Conservation (phyloP, 2,113 vertebrate genomes). For the Prinia subflava region DNA sequence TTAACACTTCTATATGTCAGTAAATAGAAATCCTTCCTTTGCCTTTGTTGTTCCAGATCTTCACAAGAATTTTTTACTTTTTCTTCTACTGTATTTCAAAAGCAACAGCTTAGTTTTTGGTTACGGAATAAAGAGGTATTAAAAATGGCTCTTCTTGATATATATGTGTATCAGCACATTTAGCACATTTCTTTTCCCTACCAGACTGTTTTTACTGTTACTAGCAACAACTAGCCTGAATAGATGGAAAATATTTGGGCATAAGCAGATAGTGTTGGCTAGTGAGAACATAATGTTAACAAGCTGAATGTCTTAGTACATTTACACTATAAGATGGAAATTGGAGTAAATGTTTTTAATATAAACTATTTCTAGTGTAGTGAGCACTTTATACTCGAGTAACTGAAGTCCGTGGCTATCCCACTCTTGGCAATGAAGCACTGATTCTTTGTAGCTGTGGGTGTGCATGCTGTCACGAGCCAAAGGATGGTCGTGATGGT, state of each 20-base stretch:
- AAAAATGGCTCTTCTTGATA: not conserved
- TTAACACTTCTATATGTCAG: not conserved
- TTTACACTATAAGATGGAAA: not conserved
- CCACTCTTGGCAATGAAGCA: not conserved
- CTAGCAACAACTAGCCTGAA: conserved; percentile 22
- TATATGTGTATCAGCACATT: not conserved
- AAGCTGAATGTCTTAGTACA: not conserved
- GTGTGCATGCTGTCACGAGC: too few relatives aligned
- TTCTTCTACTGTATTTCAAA: not conserved
- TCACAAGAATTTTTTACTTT: not conserved
- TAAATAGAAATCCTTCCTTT: not conserved
- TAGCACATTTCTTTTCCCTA: not conserved
- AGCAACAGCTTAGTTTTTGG: not conserved
- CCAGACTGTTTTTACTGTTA: conserved; percentile 39
- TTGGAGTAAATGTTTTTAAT: not conserved
- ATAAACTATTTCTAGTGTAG: not conserved
- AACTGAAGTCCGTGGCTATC: not conserved
- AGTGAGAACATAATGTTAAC: not conserved
- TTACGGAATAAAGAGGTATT: not conserved
- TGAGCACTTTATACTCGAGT: not conserved
- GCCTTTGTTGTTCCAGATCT: not conserved
- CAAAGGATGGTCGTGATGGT: too few relatives aligned
- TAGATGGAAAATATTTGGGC: conserved; percentile 35
- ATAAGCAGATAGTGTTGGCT: conserved; percentile 33
- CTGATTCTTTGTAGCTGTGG: not conserved